Base-by-base conservation (phyloP, 1,140 invertebrate genomes). In the Phthorimaea operculella region DNA sequence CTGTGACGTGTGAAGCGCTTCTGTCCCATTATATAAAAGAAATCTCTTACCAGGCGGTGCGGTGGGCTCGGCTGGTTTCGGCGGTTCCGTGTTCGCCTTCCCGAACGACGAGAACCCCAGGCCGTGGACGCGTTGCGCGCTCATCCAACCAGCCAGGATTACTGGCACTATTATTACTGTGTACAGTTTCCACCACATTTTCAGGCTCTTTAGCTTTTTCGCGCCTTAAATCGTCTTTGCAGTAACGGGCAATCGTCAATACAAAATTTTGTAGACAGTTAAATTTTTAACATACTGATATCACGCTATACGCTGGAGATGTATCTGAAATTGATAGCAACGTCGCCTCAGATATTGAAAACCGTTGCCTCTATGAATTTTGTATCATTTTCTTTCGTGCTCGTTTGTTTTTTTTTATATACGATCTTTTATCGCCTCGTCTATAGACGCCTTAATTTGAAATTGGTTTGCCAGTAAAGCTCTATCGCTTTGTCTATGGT, bases 41-140 rank as follows among this genome's bases (percentile, higher is more conserved):
- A 6, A 28, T 14, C 53, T 77, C 76, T 83, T 81, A 83, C 80
- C 80, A 47, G 80, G 74, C 17, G 76, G 60, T 34, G 69, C 67
- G n/a, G 80, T 79, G 0, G 79, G 75, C 9, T 76, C 73, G 9
- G 70, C 64, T 9, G 74, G 71, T 63, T 66, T 71, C 50, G 80
- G 76, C n/a, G 79, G 70, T 11, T 80, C 74, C 10, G 80, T 82
- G 52, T 76, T 74, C 34, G 79, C 73, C 58, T 77, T 76, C 33
- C 79, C 79, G 50, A 80, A 83, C 8, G 79, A 83, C 1, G 79
- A 83, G 56, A 82, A 77, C 16, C 79, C 79, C 53, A 83, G 79
- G 12, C 61, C 60, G 21, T 74, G 58, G 47, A 56, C 50, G 16
- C 60, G 57, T 49, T 64, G 55, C 36, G 70, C 64, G 48, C 66